Evolutionary conservation across 23 tunicate species (phyloP).

Genomic region (Phallusia fumigata): DNA sequence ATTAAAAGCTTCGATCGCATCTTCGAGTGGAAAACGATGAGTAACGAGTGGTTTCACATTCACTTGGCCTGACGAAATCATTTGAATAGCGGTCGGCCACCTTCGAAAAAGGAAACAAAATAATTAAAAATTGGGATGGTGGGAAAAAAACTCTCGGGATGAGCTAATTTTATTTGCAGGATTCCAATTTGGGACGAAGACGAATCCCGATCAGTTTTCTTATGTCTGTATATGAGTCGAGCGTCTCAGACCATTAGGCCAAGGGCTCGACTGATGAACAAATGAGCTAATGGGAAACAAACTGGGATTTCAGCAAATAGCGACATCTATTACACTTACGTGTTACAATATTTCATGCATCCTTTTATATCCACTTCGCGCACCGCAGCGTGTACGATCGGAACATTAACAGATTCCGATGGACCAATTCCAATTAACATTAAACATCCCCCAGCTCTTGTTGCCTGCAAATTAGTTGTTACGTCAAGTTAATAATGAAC

Average conservation of each 20-base stretch:
- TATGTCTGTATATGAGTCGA: too few species aligned
- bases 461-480: conserved; percentile 39
- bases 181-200: too few species aligned
- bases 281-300: too few species aligned
- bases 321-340: conserved; percentile 40
- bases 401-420: conserved; percentile 70
- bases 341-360: conserved; percentile 95
- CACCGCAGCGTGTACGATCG: conserved; percentile 94
- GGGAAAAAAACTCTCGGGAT: too few species aligned
- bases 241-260: too few species aligned
- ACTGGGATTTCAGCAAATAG: too few species aligned
- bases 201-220: too few species aligned
- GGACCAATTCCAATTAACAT: conserved; percentile 94
- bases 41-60: conserved; percentile 44
- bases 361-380: conserved; percentile 99
- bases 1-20: conserved; percentile 39
- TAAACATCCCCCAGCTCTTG: conserved; percentile 96
- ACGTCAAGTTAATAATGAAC: neutral
- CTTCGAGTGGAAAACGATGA: conserved; percentile 36
- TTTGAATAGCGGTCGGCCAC: conserved; percentile 51
- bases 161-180: too few species aligned
- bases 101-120: neutral
- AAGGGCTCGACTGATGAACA: too few species aligned
- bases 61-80: conserved; percentile 22
- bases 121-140: too few species aligned